Evolutionary conservation across 37 sponge, comb jelly and placozoan species (phyloP).

Genomic region (Petrosia ficiformis): DNA sequence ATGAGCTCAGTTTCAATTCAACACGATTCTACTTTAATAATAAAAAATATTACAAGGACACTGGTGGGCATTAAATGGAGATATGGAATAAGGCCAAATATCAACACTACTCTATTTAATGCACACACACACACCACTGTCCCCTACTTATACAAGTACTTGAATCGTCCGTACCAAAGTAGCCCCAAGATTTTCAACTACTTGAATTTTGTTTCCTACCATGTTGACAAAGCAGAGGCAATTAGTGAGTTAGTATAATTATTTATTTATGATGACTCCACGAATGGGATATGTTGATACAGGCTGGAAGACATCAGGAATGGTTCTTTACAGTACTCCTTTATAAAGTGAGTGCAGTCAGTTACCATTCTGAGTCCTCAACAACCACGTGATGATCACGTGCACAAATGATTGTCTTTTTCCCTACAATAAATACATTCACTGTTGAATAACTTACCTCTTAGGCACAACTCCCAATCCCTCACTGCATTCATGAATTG

Average conservation of each 20-base stretch:
- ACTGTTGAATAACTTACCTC: constrained; percentile 81
- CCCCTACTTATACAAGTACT: neutral
- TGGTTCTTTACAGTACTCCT: constrained; percentile 33
- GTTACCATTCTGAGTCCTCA: constrained; percentile 9
- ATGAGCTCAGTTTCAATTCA: no score
- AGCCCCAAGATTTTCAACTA: constrained; percentile 95
- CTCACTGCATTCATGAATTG: constrained; percentile 92
- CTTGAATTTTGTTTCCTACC: constrained; percentile 96
- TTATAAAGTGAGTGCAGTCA: constrained; percentile 22
- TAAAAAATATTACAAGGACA: no score
- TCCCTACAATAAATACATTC: neutral
- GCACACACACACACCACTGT: no score
- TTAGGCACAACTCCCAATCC: constrained; percentile 92
- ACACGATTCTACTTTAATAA: no score
- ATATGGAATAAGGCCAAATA: no score
- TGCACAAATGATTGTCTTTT: neutral
- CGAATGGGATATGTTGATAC: no score
- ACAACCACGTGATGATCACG: constrained; percentile 3
- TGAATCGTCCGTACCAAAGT: constrained; percentile 84
- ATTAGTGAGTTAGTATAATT: neutral
- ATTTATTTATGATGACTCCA: no score
- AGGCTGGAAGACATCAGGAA: constrained; percentile 14
- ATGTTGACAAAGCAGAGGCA: constrained; percentile 11
- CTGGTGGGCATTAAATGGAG: neutral
- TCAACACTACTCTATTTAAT: no score